Evolutionary conservation across 2,888 invertebrate genomes (phyloP).

Genomic region (Tribolium freemani): DNA sequence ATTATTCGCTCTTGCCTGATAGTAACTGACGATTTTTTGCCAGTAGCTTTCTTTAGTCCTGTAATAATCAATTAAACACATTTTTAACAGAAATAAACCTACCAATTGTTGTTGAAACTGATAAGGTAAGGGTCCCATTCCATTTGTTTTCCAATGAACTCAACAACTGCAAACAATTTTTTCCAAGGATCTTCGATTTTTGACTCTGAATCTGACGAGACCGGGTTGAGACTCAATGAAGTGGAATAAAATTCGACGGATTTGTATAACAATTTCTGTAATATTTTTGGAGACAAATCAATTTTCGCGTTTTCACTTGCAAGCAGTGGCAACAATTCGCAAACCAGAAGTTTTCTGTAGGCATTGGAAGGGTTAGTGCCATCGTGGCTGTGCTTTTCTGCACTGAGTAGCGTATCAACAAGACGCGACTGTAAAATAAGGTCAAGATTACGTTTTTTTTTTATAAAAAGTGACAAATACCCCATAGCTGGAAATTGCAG

Average conservation of each 20-base stretch:
- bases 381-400: conserved; percentile 83
- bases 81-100: conserved; percentile 25
- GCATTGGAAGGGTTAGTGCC: conserved; percentile 76
- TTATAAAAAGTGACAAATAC: conserved; percentile 68
- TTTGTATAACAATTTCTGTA: conserved; percentile 81
- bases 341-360: conserved; percentile 83
- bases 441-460: too few relatives aligned
- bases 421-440: conserved; percentile 73
- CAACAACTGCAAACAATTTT: conserved; percentile 83
- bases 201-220: conserved; percentile 56
- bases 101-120: conserved; percentile 75
- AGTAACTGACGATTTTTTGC: conserved; percentile 77
- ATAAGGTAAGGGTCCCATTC: conserved; percentile 84
- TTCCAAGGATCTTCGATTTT: conserved; percentile 86
- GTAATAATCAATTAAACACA: not conserved
- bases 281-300: conserved; percentile 76
- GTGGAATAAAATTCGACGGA: conserved; percentile 83
- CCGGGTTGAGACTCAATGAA: conserved; percentile 66
- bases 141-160: conserved; percentile 83
- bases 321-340: conserved; percentile 87
- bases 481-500: conserved; percentile 83
- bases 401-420: conserved; percentile 86
- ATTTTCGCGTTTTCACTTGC: conserved; percentile 68
- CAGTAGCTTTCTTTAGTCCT: conserved; percentile 81
- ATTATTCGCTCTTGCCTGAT: conserved; percentile 69